Base-by-base conservation (phyloP, 1,140 invertebrate species). In the Manduca sexta region DNA sequence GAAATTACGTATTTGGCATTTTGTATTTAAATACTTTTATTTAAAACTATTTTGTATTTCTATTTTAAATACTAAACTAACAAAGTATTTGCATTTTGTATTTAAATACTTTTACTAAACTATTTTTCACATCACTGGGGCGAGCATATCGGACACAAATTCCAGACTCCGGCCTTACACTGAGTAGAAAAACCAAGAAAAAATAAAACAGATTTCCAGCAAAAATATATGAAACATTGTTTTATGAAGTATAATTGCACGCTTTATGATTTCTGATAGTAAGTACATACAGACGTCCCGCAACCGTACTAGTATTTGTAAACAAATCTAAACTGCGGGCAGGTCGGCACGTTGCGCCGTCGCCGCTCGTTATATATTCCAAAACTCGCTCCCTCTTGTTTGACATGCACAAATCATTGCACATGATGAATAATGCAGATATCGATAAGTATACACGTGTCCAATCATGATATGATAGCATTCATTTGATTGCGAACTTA, bases 301-400 rank as follows among this genome's bases (percentile, higher is more conserved):
- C 18, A 38, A 46, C 8, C 30, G 44, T 61, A 52, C 60, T 56
- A 52, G 53, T 56, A 52, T 62, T 56, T 55, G 53, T 56, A 62
- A 59, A 65, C 56, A 50, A 56, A 52, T 52, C 37, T 45, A 57
- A 66, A 52, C 51, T 46, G 45, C 45, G 55, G 47, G 35, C 10
- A 13, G 10, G 4, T 29, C 37, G 34, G 52, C 55, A 56, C 55
- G 58, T 52, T 57, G 38, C 26, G 46, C 44, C 39, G 42, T 29
- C 15, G 12, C 18, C 13, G 16, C 13, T 39, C 43, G 38, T 47
- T 43, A 53, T 47, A 47, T 47, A 53, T 53, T 31, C 39, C 11
- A 21, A 13, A 42, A 42, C 39, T 47, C 51, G 21, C 45, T 31
- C 40, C 16, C 33, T 10, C 7, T 21, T 17, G 30, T 45, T 39